Evolutionary conservation across 2,113 vertebrate species (phyloP), one percentile per base, ranked within the genome.

Genomic region (Rhadina sibilatrix): DNA sequence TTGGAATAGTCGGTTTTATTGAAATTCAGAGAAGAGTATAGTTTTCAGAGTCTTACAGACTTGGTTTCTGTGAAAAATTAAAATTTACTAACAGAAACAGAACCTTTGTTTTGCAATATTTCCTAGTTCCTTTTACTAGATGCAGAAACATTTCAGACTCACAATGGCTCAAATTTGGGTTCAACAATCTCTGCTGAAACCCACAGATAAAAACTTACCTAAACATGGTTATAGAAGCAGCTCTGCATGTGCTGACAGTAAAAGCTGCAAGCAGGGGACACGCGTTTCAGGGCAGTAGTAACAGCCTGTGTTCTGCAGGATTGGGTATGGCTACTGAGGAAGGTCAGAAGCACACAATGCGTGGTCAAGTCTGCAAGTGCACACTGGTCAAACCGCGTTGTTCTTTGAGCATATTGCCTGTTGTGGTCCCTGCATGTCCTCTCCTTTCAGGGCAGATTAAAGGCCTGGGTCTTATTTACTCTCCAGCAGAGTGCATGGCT

Each of bases 391-490:
- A 37, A 42, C 68, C 40, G 85, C 4, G 9, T 54, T 90, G 46
- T 53, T 82, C 49, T 79, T 81, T 27, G 60, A 82, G 40, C 10
- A 3, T 33, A 12, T 52, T 70, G 64, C 54, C 76, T 64, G 54
- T 90, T 74, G 79, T 0, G 4, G 40, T 69, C 72, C 59, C 63
- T 75, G 82, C 44, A 71, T 70, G 50, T 59, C 49, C n/a, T 46
- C 69, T 96, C 78, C 63, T 93, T 96, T 97, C 65, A 85, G 84
- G 85, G 69, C 93, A 98, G 97, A 98, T 98, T 97, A 98, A 98
- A 98, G 97, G 94, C 95, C 69, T 74, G 87, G 52, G 78, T 96
- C 97, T 98, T 98, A 97, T 96, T 98, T 96, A 95, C 94, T 95
- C 95, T 94, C 91, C 96, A 96, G 96, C 57, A 94, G 92, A 97